Evolutionary conservation across 1,140 invertebrate species (phyloP).

Genomic region (Atta colombica): DNA sequence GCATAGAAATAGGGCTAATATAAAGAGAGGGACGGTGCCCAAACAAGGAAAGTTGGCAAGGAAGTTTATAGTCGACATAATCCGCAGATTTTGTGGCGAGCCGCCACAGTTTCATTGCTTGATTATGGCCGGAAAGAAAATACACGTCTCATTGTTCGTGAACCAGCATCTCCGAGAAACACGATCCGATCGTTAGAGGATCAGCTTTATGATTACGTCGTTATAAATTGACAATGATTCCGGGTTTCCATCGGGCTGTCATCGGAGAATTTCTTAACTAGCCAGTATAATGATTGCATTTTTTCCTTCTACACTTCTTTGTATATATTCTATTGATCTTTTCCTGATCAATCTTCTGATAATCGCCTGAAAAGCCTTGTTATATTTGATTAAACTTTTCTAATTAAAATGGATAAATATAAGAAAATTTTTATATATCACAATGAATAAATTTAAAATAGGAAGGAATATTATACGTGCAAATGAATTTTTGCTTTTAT

Average conservation of each 20-base stretch:
- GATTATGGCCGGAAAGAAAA: slow-evolving; percentile 75
- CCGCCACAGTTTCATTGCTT: slow-evolving; percentile 69
- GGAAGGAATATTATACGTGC: neutral
- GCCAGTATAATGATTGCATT: slow-evolving; percentile 55
- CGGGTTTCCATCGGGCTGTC: slow-evolving; percentile 68
- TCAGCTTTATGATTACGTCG: slow-evolving; percentile 77
- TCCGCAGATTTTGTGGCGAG: slow-evolving; percentile 39
- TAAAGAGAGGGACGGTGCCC: slow-evolving; percentile 14
- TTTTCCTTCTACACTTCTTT: neutral
- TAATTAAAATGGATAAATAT: neutral
- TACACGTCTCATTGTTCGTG: slow-evolving; percentile 74
- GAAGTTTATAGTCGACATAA: slow-evolving; percentile 70
- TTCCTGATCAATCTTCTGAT: slow-evolving; percentile 8
- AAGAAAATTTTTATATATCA: slow-evolving; percentile 1
- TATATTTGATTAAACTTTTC: neutral
- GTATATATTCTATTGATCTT: neutral
- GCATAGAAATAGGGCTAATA: slow-evolving; percentile 40
- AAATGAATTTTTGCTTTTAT: neutral
- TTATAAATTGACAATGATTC: slow-evolving; percentile 74
- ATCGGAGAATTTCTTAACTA: slow-evolving; percentile 75
- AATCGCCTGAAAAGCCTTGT: neutral
- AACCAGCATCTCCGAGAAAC: slow-evolving; percentile 74
- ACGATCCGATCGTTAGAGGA: slow-evolving; percentile 75
- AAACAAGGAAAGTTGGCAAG: slow-evolving; percentile 70
- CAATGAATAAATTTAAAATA: neutral